phyloP scores from a whole-genome alignment of 2,113 vertebrate species.

The Percina caprodes region DNA sequence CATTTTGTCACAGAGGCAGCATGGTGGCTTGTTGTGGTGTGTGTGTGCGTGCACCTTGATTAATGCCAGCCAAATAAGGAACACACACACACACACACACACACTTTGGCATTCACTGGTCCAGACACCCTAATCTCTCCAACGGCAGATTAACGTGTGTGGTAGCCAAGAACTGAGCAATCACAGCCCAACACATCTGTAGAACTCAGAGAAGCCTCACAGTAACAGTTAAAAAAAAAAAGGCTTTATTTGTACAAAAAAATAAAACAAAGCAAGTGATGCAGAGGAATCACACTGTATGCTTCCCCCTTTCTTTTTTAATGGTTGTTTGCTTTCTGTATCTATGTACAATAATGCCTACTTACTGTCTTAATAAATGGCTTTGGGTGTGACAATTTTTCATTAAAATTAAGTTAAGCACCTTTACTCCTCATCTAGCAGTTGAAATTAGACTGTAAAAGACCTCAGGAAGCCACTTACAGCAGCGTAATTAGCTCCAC shows the following conservation, averaged over 20 bases:
- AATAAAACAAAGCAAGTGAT: background rate
- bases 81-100: slow-evolving; percentile 30
- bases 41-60: slow-evolving; percentile 35
- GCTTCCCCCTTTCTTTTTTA: background rate
- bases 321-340: background rate
- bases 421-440: slow-evolving; percentile 42
- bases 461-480: slow-evolving; percentile 57
- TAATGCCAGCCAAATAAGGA: slow-evolving; percentile 46
- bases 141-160: slow-evolving; percentile 55
- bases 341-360: background rate
- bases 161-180: slow-evolving; percentile 44
- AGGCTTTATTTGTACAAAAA: slow-evolving; percentile 1
- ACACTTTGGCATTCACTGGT: slow-evolving; percentile 51
- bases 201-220: background rate
- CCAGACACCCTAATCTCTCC: slow-evolving; percentile 68
- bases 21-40: background rate
- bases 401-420: slow-evolving; percentile 49
- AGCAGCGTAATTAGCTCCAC: slow-evolving; percentile 60
- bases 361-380: slow-evolving; percentile 5
- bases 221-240: background rate
- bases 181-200: slow-evolving; percentile 50
- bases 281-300: background rate
- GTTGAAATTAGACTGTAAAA: slow-evolving; percentile 45
- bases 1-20: background rate
- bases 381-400: slow-evolving; percentile 17